A percentile compares a stretch with the other conserved stretches of the same genome.
phyloP scores from a whole-genome alignment of 2,113 vertebrate species.

The Formicarius rufipectus region DNA sequence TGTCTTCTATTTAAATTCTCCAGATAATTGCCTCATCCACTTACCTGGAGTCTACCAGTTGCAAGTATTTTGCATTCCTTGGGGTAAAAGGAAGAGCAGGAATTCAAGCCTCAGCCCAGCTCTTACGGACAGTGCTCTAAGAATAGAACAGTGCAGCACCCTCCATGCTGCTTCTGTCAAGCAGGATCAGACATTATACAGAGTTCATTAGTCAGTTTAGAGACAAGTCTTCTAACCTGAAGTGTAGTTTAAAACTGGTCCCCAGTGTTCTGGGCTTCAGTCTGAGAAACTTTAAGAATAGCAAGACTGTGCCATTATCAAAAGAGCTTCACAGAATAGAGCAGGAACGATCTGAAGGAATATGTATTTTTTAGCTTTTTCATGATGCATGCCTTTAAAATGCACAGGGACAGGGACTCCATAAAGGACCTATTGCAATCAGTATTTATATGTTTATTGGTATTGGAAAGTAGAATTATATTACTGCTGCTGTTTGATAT shows the following conservation, averaged over 20 bases:
- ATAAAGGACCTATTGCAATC: neutral
- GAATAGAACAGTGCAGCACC: neutral
- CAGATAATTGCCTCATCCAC: neutral
- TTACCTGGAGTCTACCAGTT: neutral
- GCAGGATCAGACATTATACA: neutral
- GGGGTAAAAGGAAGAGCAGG: neutral
- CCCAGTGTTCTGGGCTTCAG: neutral
- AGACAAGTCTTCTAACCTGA: neutral
- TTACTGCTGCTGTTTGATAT: neutral
- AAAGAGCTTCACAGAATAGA: neutral
- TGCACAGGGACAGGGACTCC: neutral
- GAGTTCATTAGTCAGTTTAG: neutral
- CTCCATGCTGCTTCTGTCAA: neutral
- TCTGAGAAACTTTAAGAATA: neutral
- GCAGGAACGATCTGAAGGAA: neutral
- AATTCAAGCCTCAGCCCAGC: neutral
- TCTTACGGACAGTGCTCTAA: neutral
- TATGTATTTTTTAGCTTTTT: neutral
- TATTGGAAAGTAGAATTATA: neutral
- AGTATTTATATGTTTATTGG: neutral
- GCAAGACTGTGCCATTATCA: neutral
- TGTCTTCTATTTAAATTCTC: neutral
- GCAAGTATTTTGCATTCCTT: neutral
- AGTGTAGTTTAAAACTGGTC: neutral
- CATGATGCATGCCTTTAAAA: neutral